A percentile compares a stretch with the other conserved stretches of the same genome.
Conservation (phyloP, 1,140 invertebrate species). For the Tetraneura akinire region DNA sequence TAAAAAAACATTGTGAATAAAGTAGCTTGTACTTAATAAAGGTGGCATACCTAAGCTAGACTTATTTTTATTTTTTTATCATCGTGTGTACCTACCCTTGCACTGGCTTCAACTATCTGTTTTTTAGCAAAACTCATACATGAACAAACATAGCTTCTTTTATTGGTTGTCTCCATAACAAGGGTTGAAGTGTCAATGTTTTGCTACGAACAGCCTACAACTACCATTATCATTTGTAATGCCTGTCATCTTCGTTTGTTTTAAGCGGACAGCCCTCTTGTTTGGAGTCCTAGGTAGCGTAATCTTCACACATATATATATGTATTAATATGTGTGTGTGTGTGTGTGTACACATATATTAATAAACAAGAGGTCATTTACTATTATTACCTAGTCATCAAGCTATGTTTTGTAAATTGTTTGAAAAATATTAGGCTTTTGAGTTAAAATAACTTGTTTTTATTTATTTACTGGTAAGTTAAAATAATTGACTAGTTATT, state of each 20-base stretch:
- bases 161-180: conserved; percentile 48
- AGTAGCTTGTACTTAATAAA: conserved; percentile 51
- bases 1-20: conserved; percentile 49
- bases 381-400: conserved; percentile 16
- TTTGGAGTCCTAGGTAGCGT: conserved; percentile 34
- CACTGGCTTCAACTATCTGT: conserved; percentile 50
- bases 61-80: conserved; percentile 50
- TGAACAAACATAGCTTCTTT: conserved; percentile 47
- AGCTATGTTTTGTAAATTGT: conserved; percentile 33
- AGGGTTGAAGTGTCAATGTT: conserved; percentile 50
- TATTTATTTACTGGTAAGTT: conserved; percentile 43
- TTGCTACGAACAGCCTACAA: conserved; percentile 43
- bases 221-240: conserved; percentile 50
- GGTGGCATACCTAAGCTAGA: conserved; percentile 50
- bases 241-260: conserved; percentile 50
- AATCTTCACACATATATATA: neutral
- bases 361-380: conserved; percentile 17
- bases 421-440: conserved; percentile 30
- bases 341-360: too few relatives aligned
- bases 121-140: conserved; percentile 51
- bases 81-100: conserved; percentile 50
- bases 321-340: neutral
- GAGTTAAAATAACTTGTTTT: conserved; percentile 24
- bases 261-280: conserved; percentile 46
- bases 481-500: conserved; percentile 9